Evolutionary conservation across 2,888 invertebrate genomes (phyloP).

Genomic region (Drosophila testacea): DNA sequence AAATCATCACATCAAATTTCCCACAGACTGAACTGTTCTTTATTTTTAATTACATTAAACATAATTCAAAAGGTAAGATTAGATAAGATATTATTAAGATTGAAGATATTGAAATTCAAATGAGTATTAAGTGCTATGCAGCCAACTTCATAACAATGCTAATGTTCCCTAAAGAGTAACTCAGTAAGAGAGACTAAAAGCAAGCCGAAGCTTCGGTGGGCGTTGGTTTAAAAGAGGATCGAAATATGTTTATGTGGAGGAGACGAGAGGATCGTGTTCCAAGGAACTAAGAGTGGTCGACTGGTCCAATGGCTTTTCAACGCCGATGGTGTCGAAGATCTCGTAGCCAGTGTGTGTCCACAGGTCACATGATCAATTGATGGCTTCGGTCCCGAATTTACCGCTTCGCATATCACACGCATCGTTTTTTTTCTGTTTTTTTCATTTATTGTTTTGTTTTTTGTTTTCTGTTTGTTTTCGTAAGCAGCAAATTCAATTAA

Average conservation of each 20-base stretch:
- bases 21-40: too few species aligned
- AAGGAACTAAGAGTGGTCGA: slow-evolving; percentile 51
- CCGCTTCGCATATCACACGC: slow-evolving; percentile 62
- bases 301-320: slow-evolving; percentile 63
- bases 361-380: slow-evolving; percentile 64
- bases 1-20: too few species aligned
- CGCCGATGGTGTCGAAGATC: slow-evolving; percentile 78
- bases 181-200: slow-evolving; percentile 33
- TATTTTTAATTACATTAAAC: too few species aligned
- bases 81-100: too few species aligned
- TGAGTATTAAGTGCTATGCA: neutral
- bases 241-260: slow-evolving; percentile 49
- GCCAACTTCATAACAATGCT: neutral
- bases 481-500: slow-evolving; percentile 73
- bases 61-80: too few species aligned
- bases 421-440: slow-evolving; percentile 30
- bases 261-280: slow-evolving; percentile 46
- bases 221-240: slow-evolving; percentile 62
- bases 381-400: slow-evolving; percentile 49
- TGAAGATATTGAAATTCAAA: too few species aligned
- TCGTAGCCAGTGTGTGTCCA: slow-evolving; percentile 25
- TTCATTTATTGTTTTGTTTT: slow-evolving; percentile 25
- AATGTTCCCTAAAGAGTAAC: neutral
- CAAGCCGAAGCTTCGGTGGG: slow-evolving; percentile 59
- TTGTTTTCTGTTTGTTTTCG: slow-evolving; percentile 49